These are phyloP conservation scores for Leptonema lineaticorne DNA, from an alignment of 1,140 invertebrate genomes.

Conservation along the genomic window DNA sequence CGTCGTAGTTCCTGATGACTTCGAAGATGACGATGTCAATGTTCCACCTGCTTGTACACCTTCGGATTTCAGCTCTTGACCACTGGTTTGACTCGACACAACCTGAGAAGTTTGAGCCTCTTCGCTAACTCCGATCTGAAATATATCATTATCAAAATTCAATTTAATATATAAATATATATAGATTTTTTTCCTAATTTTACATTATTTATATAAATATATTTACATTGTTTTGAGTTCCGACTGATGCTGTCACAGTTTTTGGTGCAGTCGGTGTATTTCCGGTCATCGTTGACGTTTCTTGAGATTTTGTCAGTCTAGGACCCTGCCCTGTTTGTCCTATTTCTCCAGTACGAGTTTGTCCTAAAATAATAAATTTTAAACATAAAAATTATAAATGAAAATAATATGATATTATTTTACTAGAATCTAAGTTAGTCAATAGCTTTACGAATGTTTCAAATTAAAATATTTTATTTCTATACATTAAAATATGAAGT, in stretches of 20 bases:
- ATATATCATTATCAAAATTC: background rate
- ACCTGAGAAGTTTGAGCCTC: slow-evolving; percentile 49
- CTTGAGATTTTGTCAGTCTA: slow-evolving; percentile 64
- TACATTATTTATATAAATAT: slow-evolving; percentile 6
- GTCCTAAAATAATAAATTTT: slow-evolving; percentile 43
- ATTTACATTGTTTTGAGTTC: slow-evolving; percentile 56
- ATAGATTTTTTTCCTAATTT: background rate
- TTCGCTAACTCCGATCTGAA: slow-evolving; percentile 56
- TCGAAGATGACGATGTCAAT: slow-evolving; percentile 54
- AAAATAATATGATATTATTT: too few relatives aligned
- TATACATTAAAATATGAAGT: too few relatives aligned
- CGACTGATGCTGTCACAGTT: slow-evolving; percentile 63
- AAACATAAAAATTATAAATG: too few relatives aligned
- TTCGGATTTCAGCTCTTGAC: slow-evolving; percentile 70
- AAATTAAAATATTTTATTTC: too few relatives aligned
- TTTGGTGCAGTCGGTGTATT: slow-evolving; percentile 60
- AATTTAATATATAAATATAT: background rate
- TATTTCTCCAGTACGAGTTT: slow-evolving; percentile 48
- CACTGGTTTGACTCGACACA: slow-evolving; percentile 50
- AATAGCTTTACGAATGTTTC: too few relatives aligned
- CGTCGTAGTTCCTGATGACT: slow-evolving; percentile 54
- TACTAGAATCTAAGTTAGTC: too few relatives aligned
- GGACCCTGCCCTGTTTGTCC: slow-evolving; percentile 49
- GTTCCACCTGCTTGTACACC: slow-evolving; percentile 78
- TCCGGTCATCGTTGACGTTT: slow-evolving; percentile 64